A percentile compares a stretch with the other conserved stretches of the same genome.
phyloP scores from a whole-genome alignment of 2,888 invertebrate species.

The Zhuqinia jingwanae region DNA sequence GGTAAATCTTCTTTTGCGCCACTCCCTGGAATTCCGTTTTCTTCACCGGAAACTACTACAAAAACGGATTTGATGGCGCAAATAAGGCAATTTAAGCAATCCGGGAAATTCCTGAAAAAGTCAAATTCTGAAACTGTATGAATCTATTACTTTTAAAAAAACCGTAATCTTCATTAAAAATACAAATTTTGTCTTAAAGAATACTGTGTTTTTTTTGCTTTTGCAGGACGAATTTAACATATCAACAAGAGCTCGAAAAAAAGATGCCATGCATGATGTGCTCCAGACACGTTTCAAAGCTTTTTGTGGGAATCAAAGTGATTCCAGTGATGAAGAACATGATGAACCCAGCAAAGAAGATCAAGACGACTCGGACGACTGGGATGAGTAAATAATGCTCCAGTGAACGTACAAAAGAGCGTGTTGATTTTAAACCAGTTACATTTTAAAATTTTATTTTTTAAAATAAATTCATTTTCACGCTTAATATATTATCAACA shows the following conservation, averaged over 20 bases:
- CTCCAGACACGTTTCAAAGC: constrained; percentile 42
- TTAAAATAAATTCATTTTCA: constrained; percentile 5
- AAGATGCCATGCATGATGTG: constrained; percentile 29
- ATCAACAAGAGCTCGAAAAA: not conserved
- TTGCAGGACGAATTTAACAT: no score
- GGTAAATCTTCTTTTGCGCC: not conserved
- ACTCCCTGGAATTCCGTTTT: not conserved
- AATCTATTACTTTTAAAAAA: no score
- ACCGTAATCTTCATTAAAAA: no score
- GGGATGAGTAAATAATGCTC: constrained; percentile 32
- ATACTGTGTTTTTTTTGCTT: no score
- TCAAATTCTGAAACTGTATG: not conserved
- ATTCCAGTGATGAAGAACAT: constrained; percentile 1
- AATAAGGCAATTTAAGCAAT: constrained; percentile 15
- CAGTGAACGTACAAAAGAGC: not conserved
- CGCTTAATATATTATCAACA: not conserved
- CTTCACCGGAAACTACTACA: not conserved
- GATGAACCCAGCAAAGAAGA: no score
- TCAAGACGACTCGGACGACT: not conserved
- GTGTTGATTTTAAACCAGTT: no score
- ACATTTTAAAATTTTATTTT: not conserved
- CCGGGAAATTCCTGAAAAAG: not conserved
- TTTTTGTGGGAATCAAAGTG: constrained; percentile 32
- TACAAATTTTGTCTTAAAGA: no score
- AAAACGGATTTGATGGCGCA: not conserved